Evolutionary conservation across 2,113 vertebrate genomes (phyloP).

Genomic region (Bolborhynchus lineola): DNA sequence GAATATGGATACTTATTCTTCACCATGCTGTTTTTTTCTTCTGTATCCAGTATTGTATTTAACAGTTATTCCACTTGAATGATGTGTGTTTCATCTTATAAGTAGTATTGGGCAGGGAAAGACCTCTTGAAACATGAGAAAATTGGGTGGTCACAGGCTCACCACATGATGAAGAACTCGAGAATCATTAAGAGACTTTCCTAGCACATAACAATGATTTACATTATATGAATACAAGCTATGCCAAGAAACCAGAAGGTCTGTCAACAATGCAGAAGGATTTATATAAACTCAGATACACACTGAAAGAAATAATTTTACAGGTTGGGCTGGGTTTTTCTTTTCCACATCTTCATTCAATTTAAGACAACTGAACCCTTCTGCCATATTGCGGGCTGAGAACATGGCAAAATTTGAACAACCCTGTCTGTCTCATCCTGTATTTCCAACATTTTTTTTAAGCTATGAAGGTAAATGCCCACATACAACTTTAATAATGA

Average conservation of each 20-base stretch:
- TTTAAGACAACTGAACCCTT: background rate
- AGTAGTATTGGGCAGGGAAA: background rate
- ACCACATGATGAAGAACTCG: background rate
- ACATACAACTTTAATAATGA: background rate
- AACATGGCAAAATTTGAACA: background rate
- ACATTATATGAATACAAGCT: background rate
- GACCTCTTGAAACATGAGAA: background rate
- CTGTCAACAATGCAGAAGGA: background rate
- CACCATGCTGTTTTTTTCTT: background rate
- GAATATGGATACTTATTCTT: background rate
- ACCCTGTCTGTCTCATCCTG: background rate
- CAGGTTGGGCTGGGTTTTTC: background rate
- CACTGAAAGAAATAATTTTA: background rate
- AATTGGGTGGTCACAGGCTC: background rate
- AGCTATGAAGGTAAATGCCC: background rate
- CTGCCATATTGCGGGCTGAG: background rate
- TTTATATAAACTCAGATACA: background rate
- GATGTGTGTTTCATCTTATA: background rate
- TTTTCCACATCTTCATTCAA: background rate
- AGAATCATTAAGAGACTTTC: background rate
- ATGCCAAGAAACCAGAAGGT: background rate
- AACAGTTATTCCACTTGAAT: background rate
- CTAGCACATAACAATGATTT: background rate
- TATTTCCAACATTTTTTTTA: background rate
- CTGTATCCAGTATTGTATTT: background rate